Conservation (phyloP, 2,113 vertebrate genomes). For the Pteropus alecto region DNA sequence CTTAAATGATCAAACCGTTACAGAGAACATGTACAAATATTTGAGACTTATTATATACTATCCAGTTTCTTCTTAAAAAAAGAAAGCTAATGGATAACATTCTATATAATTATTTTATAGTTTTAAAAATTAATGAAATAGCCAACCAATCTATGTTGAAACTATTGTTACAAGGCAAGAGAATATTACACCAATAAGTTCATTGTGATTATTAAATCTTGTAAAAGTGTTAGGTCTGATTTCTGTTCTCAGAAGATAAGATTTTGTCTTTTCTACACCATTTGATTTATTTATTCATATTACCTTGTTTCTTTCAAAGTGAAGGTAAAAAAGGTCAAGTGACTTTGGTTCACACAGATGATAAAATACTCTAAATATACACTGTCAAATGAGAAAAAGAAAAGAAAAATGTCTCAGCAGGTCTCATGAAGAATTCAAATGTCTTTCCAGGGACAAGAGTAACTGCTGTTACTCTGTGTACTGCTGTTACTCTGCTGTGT, state of each 20-base stretch:
- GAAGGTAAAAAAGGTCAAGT: not conserved
- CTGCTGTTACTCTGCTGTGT: too few relatives aligned
- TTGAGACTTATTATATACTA: not conserved
- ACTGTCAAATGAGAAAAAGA: not conserved
- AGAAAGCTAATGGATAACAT: not conserved
- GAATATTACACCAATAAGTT: not conserved
- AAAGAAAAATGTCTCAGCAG: not conserved
- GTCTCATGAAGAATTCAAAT: not conserved
- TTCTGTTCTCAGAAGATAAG: not conserved
- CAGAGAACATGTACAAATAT: not conserved
- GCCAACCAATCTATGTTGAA: not conserved
- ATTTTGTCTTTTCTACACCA: not conserved
- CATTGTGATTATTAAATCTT: not conserved
- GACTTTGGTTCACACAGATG: not conserved
- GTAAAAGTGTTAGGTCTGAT: not conserved
- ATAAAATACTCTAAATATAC: not conserved
- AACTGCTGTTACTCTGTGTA: too few relatives aligned
- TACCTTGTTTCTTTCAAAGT: not conserved
- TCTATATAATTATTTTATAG: not conserved
- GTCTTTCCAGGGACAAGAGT: not conserved
- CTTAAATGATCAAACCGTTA: not conserved
- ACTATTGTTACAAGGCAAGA: not conserved
- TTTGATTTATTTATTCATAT: not conserved
- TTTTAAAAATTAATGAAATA: conserved; percentile 16
- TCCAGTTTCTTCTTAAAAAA: not conserved